Evolutionary conservation across 1,140 invertebrate species (phyloP), one percentile per base, ranked within the genome.

Genomic region (Diorhabda elongata): DNA sequence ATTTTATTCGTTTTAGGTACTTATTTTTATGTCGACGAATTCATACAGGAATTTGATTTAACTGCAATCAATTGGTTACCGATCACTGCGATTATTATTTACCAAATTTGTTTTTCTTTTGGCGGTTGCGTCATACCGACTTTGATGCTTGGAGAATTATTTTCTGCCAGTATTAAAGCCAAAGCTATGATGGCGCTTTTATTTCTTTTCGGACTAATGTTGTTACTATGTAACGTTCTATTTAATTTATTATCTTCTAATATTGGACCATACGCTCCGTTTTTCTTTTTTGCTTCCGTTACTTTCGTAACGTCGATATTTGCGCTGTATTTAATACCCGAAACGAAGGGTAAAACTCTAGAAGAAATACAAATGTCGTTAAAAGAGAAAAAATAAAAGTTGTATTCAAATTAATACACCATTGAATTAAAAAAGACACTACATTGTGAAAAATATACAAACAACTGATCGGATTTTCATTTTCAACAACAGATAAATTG

Each of bases 311-410:
- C 91, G n/a, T 77, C 95, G 44, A 77, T 94, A 56, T 91, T 96
- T 77, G 88, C 93, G 4, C 88, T 90, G 70, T 80, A 91, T 65
- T 91, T 87, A 71, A 91, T 98, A 43, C 95, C 95, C n/a, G 95
- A 97, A 81, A 98, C 95, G 0, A 91, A 92, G 77, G 94, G 95
- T 4, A 91, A 90, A 76, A 92, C 87, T 62, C 84, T 97, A 59
- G 94, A 97, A 77, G 93, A 97, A 76, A 96, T 97, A 75, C 91
- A 94, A 76, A 87, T 88, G 72, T 87, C 87, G 73, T 82, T 93
- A 58, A 90, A 88, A 44, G 56, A 45, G 42, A 9, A 47, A 62
- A 4, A 52, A 52, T 52, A 4, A 52, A 58, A 26, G 57, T n/a
- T n/a, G 57, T 58, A 9, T 26, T 26, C 26, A 26, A 26, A 26